A percentile compares a stretch with the other conserved stretches of the same genome.
Evolutionary conservation across 2,113 vertebrate genomes (phyloP).

Genomic region (Propithecus coquereli): DNA sequence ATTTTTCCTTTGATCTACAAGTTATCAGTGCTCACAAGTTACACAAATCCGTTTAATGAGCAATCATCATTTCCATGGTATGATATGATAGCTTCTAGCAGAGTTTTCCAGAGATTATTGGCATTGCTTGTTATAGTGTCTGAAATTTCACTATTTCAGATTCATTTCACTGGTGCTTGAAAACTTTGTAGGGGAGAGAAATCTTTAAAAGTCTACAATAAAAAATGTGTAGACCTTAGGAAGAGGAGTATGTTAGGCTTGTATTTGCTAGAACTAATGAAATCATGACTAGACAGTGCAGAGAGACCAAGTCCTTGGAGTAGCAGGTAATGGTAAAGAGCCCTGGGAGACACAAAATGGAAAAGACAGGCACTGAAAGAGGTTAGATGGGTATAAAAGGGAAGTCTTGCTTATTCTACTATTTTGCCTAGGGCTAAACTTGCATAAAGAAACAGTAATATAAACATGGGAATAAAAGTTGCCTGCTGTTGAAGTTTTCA

Average conservation of each 20-base stretch:
- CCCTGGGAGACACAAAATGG: neutral
- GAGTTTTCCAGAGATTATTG: neutral
- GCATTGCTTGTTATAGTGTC: neutral
- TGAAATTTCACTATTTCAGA: neutral
- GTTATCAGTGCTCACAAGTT: neutral
- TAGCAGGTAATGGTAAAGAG: neutral
- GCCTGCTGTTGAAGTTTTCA: constrained; percentile 45
- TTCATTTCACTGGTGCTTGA: neutral
- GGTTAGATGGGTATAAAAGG: neutral
- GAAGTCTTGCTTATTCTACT: neutral
- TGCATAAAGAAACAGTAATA: constrained; percentile 34
- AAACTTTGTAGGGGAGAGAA: neutral
- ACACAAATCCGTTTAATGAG: neutral
- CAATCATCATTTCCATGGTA: neutral
- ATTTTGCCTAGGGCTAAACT: neutral
- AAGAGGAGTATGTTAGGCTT: neutral
- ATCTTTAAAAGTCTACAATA: neutral
- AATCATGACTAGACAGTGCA: neutral
- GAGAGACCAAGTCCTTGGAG: neutral
- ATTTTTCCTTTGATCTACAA: neutral
- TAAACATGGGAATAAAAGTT: neutral
- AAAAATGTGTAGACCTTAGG: neutral
- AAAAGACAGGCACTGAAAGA: neutral
- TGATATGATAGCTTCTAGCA: neutral
- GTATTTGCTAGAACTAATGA: neutral